Percentiles rank a stretch among this genome's conserved stretches.
These are phyloP conservation scores for Tetramorium alpestre DNA, from an alignment of 1,140 invertebrate species.

Conservation along the genomic window DNA sequence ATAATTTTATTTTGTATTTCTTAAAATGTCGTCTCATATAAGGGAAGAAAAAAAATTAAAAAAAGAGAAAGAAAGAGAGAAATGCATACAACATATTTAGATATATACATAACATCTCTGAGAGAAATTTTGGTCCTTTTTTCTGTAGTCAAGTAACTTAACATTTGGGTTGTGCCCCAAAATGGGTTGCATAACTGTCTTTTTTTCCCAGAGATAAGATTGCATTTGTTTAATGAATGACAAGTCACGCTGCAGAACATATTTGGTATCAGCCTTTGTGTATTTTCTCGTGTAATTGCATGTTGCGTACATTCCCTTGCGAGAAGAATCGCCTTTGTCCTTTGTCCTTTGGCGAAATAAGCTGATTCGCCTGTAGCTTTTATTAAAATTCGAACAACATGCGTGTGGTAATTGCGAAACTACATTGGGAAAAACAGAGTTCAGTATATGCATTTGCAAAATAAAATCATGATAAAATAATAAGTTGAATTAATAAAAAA, in stretches of 20 bases:
- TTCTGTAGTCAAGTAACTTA: too few relatives aligned
- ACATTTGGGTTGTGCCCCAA: too few relatives aligned
- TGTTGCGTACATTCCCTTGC: not conserved
- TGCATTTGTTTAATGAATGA: not conserved
- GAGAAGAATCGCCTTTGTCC: not conserved
- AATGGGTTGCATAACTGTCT: too few relatives aligned
- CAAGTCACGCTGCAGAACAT: not conserved
- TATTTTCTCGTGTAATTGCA: constrained; percentile 12
- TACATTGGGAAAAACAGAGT: too few relatives aligned
- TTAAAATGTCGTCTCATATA: not conserved
- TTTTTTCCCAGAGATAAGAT: too few relatives aligned
- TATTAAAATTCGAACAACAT: not conserved
- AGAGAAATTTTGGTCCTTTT: too few relatives aligned
- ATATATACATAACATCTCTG: not conserved
- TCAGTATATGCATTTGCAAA: not conserved
- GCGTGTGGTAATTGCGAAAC: too few relatives aligned
- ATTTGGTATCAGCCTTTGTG: not conserved
- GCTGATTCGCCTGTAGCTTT: not conserved
- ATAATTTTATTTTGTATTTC: not conserved
- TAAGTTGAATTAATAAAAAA: not conserved
- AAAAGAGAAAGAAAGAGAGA: not conserved
- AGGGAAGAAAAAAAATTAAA: not conserved
- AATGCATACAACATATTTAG: not conserved
- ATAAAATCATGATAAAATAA: not conserved
- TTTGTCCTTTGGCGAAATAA: constrained; percentile 9